phyloP scores from a whole-genome alignment of 2,888 invertebrate genomes.

The Zhuqinia jingwanae region DNA sequence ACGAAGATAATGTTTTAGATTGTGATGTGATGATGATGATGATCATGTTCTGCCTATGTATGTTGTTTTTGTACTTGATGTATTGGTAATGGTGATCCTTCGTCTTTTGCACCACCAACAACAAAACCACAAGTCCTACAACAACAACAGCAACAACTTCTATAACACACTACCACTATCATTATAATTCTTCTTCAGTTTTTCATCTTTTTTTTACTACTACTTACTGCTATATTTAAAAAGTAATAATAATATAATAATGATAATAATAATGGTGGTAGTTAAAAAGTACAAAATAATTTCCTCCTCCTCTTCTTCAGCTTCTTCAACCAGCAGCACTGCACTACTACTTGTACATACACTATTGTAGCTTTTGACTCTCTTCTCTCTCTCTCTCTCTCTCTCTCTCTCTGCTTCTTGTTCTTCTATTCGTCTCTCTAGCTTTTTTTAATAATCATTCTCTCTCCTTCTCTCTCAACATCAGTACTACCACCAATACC shows the following conservation, averaged over 20 bases:
- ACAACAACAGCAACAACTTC: not conserved
- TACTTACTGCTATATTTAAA: constrained; percentile 1
- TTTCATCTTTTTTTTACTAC: not conserved
- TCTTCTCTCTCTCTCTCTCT: not conserved
- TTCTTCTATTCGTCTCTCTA: not conserved
- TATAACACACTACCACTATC: constrained; percentile 2
- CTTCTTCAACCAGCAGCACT: not conserved
- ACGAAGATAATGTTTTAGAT: not conserved
- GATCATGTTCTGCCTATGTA: constrained; percentile 11
- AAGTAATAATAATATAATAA: not conserved
- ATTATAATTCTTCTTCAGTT: constrained; percentile 19
- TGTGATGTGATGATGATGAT: constrained; percentile 21
- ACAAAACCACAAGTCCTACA: constrained; percentile 1
- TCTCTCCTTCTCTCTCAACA: constrained; percentile 11
- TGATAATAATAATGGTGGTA: constrained; percentile 2
- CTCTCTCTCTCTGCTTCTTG: constrained; percentile 11
- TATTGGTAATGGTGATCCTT: constrained; percentile 28
- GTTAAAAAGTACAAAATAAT: constrained; percentile 36
- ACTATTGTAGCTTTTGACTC: not conserved
- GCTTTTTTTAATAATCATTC: constrained; percentile 36
- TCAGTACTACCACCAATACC: not conserved
- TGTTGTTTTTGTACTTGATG: not conserved
- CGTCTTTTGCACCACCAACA: constrained; percentile 13
- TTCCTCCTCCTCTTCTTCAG: not conserved
- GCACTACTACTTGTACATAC: no score